Evolutionary conservation across 2,113 vertebrate species (phyloP).

Genomic region (Phalacrocorax pelagicus): DNA sequence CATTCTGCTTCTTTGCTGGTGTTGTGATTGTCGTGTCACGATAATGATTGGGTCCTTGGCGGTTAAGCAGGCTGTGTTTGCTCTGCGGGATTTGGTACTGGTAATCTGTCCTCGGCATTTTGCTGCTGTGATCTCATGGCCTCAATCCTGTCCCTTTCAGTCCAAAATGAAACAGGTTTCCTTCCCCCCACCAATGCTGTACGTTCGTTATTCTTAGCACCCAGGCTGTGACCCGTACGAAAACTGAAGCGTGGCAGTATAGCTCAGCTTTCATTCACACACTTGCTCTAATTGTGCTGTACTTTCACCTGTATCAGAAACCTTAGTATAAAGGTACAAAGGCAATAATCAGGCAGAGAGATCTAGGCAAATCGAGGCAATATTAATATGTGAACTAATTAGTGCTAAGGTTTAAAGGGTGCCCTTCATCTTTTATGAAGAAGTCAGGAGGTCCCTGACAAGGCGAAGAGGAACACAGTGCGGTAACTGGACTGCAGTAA

Average conservation of each 20-base stretch:
- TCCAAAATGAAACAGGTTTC: not conserved
- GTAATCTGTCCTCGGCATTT: not conserved
- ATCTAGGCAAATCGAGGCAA: not conserved
- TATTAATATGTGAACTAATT: not conserved
- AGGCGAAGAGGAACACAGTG: not conserved
- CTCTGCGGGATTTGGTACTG: not conserved
- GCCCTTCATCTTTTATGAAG: slow-evolving; percentile 14
- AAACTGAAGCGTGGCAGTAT: not conserved
- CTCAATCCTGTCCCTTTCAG: not conserved
- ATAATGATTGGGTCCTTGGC: not conserved
- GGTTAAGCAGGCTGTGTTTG: not conserved
- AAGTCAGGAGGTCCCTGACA: not conserved
- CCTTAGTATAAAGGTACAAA: not conserved
- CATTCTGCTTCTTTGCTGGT: not conserved
- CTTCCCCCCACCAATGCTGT: not conserved
- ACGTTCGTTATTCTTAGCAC: not conserved
- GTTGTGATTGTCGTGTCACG: not conserved
- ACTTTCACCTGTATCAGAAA: not conserved
- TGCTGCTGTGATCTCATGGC: not conserved
- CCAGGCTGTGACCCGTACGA: not conserved
- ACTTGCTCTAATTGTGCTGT: slow-evolving; percentile 8
- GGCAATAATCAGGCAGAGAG: not conserved
- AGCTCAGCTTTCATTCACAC: not conserved
- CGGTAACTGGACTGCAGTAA: slow-evolving; percentile 11
- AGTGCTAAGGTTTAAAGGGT: not conserved